Evolutionary conservation across 2,888 invertebrate species (phyloP).

Genomic region (Ennomos erosarius): DNA sequence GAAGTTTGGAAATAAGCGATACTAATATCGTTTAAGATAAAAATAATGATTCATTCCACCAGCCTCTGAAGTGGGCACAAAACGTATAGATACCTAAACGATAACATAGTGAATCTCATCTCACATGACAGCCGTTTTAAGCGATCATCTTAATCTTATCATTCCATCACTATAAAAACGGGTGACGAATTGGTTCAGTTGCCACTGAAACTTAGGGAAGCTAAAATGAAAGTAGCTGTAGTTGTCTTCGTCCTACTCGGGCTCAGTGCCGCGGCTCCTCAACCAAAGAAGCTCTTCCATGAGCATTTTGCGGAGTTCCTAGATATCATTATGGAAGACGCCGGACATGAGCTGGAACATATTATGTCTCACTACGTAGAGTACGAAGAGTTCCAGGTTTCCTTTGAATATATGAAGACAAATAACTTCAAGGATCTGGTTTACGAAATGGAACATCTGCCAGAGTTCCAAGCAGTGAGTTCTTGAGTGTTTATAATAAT

Average conservation of each 20-base stretch:
- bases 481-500: not conserved
- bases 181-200: not conserved
- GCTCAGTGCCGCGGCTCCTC: conserved; percentile 57
- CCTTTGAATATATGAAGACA: conserved; percentile 56
- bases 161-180: conserved; percentile 47
- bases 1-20: too few relatives aligned
- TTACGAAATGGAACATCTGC: conserved; percentile 67
- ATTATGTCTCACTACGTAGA: conserved; percentile 55
- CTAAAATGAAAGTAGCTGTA: conserved; percentile 60
- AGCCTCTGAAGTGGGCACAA: conserved; percentile 17
- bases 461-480: conserved; percentile 71
- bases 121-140: conserved; percentile 37
- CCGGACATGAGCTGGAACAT: conserved; percentile 47
- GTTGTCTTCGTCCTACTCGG: conserved; percentile 54
- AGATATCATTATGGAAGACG: conserved; percentile 53
- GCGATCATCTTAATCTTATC: conserved; percentile 32
- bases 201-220: conserved; percentile 20
- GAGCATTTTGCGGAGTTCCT: conserved; percentile 69
- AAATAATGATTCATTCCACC: conserved; percentile 2
- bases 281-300: conserved; percentile 66
- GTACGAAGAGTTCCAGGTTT: conserved; percentile 59
- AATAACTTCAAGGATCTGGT: conserved; percentile 62
- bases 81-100: conserved; percentile 5
- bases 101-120: conserved; percentile 36
- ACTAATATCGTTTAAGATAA: too few relatives aligned